Evolutionary conservation across 23 tunicate species (phyloP).

Genomic region (Diplosoma virens): DNA sequence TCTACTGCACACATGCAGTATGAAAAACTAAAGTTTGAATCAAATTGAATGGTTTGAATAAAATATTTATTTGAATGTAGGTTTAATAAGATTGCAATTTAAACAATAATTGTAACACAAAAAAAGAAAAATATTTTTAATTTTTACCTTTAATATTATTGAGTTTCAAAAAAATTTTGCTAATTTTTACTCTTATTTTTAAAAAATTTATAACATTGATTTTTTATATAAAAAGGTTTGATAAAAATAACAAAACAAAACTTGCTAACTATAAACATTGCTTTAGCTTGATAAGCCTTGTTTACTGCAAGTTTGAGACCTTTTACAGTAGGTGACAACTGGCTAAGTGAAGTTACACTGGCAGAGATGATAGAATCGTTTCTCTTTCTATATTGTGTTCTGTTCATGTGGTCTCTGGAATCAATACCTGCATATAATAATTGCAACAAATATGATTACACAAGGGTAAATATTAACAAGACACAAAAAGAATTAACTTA

Average conservation of each 20-base stretch:
- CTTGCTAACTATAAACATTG: slow-evolving; percentile 28
- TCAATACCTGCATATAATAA: background rate
- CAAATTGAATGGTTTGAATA: too few species aligned
- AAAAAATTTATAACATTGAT: too few species aligned
- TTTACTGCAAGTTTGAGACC: slow-evolving; percentile 35
- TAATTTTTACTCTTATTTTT: background rate
- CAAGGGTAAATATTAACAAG: too few species aligned
- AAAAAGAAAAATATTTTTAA: too few species aligned
- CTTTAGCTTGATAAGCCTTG: background rate
- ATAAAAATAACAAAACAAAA: background rate
- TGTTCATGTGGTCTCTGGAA: slow-evolving; percentile 61
- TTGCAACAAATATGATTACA: too few species aligned
- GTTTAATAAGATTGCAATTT: too few species aligned
- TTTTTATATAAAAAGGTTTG: too few species aligned
- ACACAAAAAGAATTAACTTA: too few species aligned
- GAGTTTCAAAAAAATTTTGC: background rate
- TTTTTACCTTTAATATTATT: background rate
- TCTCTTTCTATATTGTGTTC: slow-evolving; percentile 54
- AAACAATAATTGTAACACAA: too few species aligned
- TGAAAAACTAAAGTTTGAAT: too few species aligned
- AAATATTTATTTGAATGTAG: too few species aligned
- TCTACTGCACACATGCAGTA: too few species aligned
- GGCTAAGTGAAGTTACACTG: slow-evolving; percentile 31
- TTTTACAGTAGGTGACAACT: slow-evolving; percentile 53
- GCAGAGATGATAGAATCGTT: slow-evolving; percentile 11